Base-by-base conservation (phyloP, 2,797 vertebrate species). In the Muraenolepis orangiensis region DNA sequence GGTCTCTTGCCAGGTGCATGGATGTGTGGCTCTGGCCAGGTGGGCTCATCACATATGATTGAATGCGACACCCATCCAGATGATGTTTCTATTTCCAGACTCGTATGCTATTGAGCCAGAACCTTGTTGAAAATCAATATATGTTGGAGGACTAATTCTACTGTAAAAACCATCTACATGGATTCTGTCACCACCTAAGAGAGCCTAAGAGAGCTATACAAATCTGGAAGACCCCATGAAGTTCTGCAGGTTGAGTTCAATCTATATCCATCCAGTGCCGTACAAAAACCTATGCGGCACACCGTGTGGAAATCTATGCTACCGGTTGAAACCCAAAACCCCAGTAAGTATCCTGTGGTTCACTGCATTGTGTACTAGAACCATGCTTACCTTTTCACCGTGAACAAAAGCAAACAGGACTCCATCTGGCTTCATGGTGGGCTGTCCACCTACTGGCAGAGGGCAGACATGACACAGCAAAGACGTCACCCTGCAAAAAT, bases 61-160 rank as follows among this genome's bases (percentile, higher is more conserved):
- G 87, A 88, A 85, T 68, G 38, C 66, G 70, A 74, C 86, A 77
- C 72, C 57, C 40, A 38, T 36, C 83, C 72, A 70, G 74, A 78
- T 81, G 78, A 86, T 79, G 73, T 86, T 84, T 86, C 29, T 73
- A 80, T 86, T 86, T 88, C 80, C 78, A 84, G 40, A 76, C 76
- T 69, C 57, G 6, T 51, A 57, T 57, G 57, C 61, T 85, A 90
- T 85, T 72, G 84, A 89, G 76, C 79, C 30, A 32, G 76, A 70
- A 70, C 80, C 46, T 75, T 66, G 70, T 70, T 80, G 77, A 74
- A 78, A 87, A 90, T 92, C 87, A 79, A 85, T 85, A 85, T 85
- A 66, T 82, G 31, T 23, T 18, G 18, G 18, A 6, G 75, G 72
- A 76, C 81, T 79, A 76, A 83, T 82, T 81, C 80, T 76, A 64